phyloP scores from a whole-genome alignment of 2,113 vertebrate genomes.

The Bungarus multicinctus region DNA sequence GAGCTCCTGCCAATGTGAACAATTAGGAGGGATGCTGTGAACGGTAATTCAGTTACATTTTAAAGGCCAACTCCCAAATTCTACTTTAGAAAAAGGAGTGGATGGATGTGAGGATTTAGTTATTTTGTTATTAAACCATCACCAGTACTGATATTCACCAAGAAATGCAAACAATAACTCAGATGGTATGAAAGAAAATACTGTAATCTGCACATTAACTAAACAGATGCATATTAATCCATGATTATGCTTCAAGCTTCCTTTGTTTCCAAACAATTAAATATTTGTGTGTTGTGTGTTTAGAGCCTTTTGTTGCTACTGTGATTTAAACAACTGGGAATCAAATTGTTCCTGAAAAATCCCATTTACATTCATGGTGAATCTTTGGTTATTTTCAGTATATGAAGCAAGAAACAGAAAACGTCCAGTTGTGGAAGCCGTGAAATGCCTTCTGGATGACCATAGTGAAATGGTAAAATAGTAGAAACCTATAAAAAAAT shows the following conservation, averaged over 20 bases:
- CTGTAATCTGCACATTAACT: neutral
- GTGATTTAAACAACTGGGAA: neutral
- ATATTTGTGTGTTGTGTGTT: neutral
- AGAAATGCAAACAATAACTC: neutral
- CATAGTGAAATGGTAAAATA: neutral
- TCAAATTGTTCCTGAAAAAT: neutral
- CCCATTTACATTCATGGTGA: neutral
- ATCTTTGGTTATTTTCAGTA: neutral
- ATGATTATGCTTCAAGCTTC: neutral
- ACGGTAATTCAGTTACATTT: neutral
- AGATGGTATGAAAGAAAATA: neutral
- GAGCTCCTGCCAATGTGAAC: neutral
- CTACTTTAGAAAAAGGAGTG: neutral
- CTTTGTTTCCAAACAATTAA: neutral
- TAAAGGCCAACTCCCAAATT: neutral
- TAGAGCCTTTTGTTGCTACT: neutral
- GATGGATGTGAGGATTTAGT: neutral
- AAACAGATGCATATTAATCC: neutral
- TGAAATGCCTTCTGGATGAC: constrained; percentile 16
- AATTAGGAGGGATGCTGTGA: neutral
- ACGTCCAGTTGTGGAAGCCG: constrained; percentile 5
- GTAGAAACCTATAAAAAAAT: neutral
- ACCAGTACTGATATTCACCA: neutral
- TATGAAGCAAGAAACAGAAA: neutral
- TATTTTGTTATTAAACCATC: neutral